A percentile compares a stretch with the other conserved stretches of the same genome.
Evolutionary conservation across 2,888 invertebrate species (phyloP).

Genomic region (Cephus nigrinus): DNA sequence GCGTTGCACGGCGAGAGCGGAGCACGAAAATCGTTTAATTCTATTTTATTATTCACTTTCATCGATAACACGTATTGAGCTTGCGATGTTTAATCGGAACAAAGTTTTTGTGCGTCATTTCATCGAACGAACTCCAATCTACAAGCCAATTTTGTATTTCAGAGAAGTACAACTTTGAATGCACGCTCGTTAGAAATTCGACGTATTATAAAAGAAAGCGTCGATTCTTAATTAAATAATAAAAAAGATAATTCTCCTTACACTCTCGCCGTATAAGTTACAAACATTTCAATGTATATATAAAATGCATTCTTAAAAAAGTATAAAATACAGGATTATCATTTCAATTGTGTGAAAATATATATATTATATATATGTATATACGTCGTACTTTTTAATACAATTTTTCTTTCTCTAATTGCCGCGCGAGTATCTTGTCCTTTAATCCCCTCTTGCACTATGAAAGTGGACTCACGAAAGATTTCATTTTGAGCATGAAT

Average conservation of each 20-base stretch:
- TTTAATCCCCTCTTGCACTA: constrained; percentile 23
- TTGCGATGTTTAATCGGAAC: not conserved
- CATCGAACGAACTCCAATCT: not conserved
- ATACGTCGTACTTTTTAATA: constrained; percentile 17
- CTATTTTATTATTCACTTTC: not conserved
- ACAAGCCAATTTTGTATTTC: not conserved
- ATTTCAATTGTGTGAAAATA: constrained; percentile 47
- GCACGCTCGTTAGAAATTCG: not conserved
- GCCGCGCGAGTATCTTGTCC: not conserved
- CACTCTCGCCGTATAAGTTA: constrained; percentile 26
- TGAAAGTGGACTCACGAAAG: constrained; percentile 16
- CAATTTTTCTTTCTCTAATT: not conserved
- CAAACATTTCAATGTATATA: constrained; percentile 42
- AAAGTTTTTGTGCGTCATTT: not conserved
- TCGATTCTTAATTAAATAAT: constrained; percentile 25
- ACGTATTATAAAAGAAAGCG: not conserved
- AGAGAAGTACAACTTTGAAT: constrained; percentile 32
- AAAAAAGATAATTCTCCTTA: constrained; percentile 22
- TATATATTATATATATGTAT: constrained; percentile 29
- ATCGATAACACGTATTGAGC: not conserved
- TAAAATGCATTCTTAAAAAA: constrained; percentile 60
- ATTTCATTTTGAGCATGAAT: not conserved
- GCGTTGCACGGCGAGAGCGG: constrained; percentile 18
- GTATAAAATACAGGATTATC: constrained; percentile 56
- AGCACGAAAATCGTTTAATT: constrained; percentile 1